Percentiles rank a stretch among this genome's conserved stretches.
Evolutionary conservation across 2,113 vertebrate species (phyloP).

Genomic region (Myiozetetes cayanensis): DNA sequence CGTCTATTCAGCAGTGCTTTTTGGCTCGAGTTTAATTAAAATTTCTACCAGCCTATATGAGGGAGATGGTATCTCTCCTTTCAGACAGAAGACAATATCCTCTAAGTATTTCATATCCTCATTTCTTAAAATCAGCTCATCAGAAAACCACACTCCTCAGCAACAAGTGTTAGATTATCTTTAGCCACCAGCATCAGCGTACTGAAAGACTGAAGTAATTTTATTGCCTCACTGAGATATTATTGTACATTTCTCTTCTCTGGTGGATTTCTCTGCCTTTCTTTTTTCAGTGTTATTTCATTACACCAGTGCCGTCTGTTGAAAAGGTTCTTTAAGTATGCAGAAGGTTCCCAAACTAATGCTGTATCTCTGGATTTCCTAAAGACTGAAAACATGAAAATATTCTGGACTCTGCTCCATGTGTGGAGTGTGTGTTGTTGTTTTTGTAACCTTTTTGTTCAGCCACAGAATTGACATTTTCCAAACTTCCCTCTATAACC

Average conservation of each 20-base stretch:
- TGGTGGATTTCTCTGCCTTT: not conserved
- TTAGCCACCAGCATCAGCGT: not conserved
- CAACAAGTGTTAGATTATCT: slow-evolving; percentile 67
- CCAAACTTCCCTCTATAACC: not conserved
- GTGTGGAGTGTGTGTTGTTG: no score
- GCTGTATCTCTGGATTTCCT: not conserved
- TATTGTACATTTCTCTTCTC: not conserved
- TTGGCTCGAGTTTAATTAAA: slow-evolving; percentile 61
- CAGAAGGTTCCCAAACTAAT: not conserved
- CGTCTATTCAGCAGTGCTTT: slow-evolving; percentile 42
- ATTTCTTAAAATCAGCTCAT: slow-evolving; percentile 65
- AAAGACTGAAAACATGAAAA: not conserved
- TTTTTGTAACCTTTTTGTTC: not conserved
- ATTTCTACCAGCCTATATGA: slow-evolving; percentile 47
- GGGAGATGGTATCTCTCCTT: slow-evolving; percentile 52
- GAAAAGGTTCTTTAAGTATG: not conserved
- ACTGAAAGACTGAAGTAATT: slow-evolving; percentile 4
- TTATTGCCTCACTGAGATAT: not conserved
- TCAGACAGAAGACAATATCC: slow-evolving; percentile 66
- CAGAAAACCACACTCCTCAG: slow-evolving; percentile 57
- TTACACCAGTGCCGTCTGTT: not conserved
- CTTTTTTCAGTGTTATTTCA: not conserved
- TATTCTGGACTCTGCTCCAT: not conserved
- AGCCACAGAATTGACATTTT: not conserved
- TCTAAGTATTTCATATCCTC: slow-evolving; percentile 62